Evolutionary conservation across 2,797 vertebrate species (phyloP).

Genomic region (Pseudopleuronectes americanus): DNA sequence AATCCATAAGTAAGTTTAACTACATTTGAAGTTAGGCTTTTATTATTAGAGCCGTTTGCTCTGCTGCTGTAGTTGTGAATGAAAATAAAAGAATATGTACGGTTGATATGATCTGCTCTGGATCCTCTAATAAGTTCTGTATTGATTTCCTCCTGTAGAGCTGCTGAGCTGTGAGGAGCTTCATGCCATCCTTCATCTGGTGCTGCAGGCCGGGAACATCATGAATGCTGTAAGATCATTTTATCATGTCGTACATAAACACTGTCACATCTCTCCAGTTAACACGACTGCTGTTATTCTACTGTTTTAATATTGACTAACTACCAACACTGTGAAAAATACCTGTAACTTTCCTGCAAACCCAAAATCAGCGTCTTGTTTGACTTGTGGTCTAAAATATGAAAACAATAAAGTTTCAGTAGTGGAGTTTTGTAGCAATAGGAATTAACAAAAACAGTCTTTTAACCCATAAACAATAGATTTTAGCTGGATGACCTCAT

Average conservation of each 20-base stretch:
- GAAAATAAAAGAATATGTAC: conserved; percentile 3
- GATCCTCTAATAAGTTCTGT: conserved; percentile 43
- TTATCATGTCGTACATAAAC: not conserved
- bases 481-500: no score
- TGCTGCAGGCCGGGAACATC: conserved; percentile 98
- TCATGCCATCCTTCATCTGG: conserved; percentile 95
- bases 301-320: no score
- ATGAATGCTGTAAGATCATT: conserved; percentile 93
- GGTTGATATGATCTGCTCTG: not conserved
- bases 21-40: not conserved
- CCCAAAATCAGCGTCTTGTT: no score
- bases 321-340: no score
- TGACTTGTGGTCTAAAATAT: no score
- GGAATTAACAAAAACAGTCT: no score
- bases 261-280: not conserved
- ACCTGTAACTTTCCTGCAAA: no score
- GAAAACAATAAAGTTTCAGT: no score
- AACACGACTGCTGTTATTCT: not conserved
- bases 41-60: conserved; percentile 1
- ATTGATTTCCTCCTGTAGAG: conserved; percentile 80
- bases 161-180: conserved; percentile 95
- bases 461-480: no score
- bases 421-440: no score
- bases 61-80: not conserved
- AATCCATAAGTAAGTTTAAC: not conserved